Evolutionary conservation across 2,888 invertebrate genomes (phyloP), one percentile per base, ranked within the genome.

Genomic region (Thelaira solivaga): DNA sequence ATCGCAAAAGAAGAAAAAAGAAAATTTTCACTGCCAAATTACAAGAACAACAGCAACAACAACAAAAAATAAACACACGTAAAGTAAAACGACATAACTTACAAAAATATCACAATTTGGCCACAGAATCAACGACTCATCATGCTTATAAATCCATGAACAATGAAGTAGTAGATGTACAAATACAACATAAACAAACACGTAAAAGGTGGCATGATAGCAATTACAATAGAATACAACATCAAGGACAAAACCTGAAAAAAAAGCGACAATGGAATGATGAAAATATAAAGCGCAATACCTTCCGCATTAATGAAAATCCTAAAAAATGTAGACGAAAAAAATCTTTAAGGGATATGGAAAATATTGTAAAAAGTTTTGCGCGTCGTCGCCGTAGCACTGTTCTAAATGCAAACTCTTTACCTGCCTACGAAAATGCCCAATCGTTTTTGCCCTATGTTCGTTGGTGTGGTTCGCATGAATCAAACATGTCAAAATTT

Each of bases 381-480:
- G 4, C 26, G 8, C 80, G 82, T 11, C 49, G 57, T 43, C 79
- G 79, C 2, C 81, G 81, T 29, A 81, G 75, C 53, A 79, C 71
- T 10, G 68, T 74, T n/a, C 43, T 80, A 13, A 76, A 41, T 13
- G 75, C 80, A 31, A 71, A 51, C 18, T 36, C 76, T 0, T 22
- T 61, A 6, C 51, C 74, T 8, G 67, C 80, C 36, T 68, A 80
- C 31, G 83, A 84, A 59, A 85, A 85, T 81, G 83, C 84, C 76
- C 86, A 85, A 81, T 83, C 85, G 16, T 87, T 86, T 82, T 67
- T 86, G 51, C 85, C 86, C 11, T 86, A 87, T 68, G 91, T 85
- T 81, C 91, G 85, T 84, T 92, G 91, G 90, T 89, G 93, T 88
- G 90, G 92, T 84, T 84, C 84, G 11, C 90, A 91, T 81, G 90